phyloP scores from a whole-genome alignment of 2,113 vertebrate genomes.

The Macroglossus sobrinus region DNA sequence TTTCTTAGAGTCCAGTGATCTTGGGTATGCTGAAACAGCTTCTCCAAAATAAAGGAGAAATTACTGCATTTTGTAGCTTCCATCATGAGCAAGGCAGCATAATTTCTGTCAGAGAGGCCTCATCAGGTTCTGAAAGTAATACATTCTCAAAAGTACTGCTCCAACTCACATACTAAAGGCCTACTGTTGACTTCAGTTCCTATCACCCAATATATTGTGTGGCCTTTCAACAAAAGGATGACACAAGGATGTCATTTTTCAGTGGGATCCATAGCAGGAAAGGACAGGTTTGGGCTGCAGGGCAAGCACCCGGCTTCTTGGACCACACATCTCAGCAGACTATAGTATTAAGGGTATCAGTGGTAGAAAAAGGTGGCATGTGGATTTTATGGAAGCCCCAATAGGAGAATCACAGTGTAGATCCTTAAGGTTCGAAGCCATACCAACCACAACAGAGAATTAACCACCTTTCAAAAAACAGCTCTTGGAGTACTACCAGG shows the following conservation, averaged over 20 bases:
- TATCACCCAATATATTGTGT: no score
- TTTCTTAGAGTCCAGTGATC: background rate
- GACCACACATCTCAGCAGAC: background rate
- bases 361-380: background rate
- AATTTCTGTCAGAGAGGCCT: background rate
- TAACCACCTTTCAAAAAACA: background rate
- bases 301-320: background rate
- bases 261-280: background rate
- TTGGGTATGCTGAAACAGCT: background rate
- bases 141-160: background rate
- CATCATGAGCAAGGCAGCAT: background rate
- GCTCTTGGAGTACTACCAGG: background rate
- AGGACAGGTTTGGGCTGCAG: background rate
- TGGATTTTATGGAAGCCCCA: background rate
- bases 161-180: background rate
- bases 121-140: background rate
- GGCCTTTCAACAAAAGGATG: no score
- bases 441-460: background rate
- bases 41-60: background rate
- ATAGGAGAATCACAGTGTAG: background rate
- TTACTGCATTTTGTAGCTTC: background rate
- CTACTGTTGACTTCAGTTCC: no score
- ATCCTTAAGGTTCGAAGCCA: background rate
- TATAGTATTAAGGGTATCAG: background rate
- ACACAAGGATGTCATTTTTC: background rate